phyloP scores from a whole-genome alignment of 2,113 vertebrate species.

The Nymphicus hollandicus region DNA sequence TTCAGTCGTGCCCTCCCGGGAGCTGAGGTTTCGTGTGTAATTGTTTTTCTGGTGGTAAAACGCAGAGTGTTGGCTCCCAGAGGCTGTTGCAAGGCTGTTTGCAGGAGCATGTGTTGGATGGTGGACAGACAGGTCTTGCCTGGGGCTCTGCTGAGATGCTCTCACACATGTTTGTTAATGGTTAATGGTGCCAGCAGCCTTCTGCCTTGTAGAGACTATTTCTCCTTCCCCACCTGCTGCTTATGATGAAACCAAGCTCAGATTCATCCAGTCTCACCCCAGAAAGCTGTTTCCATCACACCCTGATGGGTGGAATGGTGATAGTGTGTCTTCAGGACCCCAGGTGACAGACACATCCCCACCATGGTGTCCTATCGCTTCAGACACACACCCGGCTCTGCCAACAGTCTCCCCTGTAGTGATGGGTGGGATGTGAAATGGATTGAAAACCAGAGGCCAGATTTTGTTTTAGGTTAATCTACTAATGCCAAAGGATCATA shows the following conservation, averaged over 20 bases:
- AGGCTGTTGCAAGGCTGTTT: not conserved
- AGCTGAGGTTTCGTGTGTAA: not conserved
- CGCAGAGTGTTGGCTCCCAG: not conserved
- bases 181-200: not conserved
- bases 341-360: not conserved
- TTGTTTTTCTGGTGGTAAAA: not conserved
- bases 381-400: not conserved
- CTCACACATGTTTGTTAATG: not conserved
- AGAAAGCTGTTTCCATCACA: not conserved
- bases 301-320: not conserved
- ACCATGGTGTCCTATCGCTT: rapidly evolving
- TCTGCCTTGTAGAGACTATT: rapidly evolving
- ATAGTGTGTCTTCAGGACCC: not conserved
- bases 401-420: not conserved
- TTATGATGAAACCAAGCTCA: not conserved
- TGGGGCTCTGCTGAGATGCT: not conserved
- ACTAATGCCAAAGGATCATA: not conserved
- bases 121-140: not conserved
- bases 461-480: conserved; percentile 8
- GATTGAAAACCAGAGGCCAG: not conserved
- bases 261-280: not conserved
- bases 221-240: not conserved
- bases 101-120: rapidly evolving
- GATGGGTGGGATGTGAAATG: not conserved
- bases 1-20: not conserved